Evolutionary conservation across 2,797 vertebrate species (phyloP), one percentile per base, ranked within the genome.

Genomic region (Macropodus opercularis): DNA sequence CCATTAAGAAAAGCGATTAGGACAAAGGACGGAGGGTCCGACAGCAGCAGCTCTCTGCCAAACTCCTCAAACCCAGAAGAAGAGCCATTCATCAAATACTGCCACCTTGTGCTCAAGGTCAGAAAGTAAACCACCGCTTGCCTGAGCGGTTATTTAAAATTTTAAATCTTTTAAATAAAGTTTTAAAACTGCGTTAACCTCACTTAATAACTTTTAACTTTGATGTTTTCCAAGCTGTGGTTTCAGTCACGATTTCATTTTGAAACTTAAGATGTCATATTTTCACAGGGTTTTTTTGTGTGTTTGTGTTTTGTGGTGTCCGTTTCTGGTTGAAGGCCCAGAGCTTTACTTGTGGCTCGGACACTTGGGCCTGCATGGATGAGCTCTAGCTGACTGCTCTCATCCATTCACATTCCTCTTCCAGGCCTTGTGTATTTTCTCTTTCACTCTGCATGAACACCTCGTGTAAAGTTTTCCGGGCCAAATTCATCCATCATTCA

Each of bases 341-440:
- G 51, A 49, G 39, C 9, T 51, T 34, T 60, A 55, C 64, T 49
- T 67, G 56, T 72, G 62, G 50, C 58, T 55, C 53, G 53, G 58
- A 53, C 29, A 36, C 41, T 62, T 72, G 34, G 59, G 65, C 44
- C 35, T 17, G n/a, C 36, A 14, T 13, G 55, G 47, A 7, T 4
- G 4, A n/a, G 24, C 56, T 64, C 38, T 46, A 24, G 57, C 62
- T 22, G 29, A 56, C 42, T 63, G 39, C 32, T 27, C 44, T 22
- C 51, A 67, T 77, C 50, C 70, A 29, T 46, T 48, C 51, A 55
- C 31, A 46, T 89, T 88, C 84, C 72, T 83, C 13, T 21, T 75
- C 86, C 86, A 89, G 85, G 74, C 87, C 84, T 54, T 84, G 87
- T 88, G 63, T 89, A 79, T 88, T 90, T 89, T 88, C 78, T 71